Evolutionary conservation across 2,113 vertebrate species (phyloP), one percentile per base, ranked within the genome.

Genomic region (Porphyrio hochstetteri): DNA sequence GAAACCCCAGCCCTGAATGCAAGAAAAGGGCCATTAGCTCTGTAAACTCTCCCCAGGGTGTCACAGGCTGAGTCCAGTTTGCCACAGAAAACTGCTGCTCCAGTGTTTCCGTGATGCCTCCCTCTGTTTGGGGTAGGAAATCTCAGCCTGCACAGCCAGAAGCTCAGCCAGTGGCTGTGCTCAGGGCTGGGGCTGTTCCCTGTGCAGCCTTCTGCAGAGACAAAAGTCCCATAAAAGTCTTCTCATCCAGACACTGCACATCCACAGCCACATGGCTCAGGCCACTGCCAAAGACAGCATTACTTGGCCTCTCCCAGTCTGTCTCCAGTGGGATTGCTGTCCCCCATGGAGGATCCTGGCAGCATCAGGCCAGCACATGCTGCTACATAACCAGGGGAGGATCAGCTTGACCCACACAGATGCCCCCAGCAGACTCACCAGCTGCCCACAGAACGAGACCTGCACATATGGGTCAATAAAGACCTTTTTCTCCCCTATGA

Each of bases 381-480:
- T 60, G 31, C 14, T 5, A 3, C 52, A 23, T 28, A 56, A n/a
- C 16, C 59, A 75, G 36, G 15, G 44, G 29, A 68, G 28, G 68
- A 55, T 15, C 36, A 35, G n/a, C 28, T n/a, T 20, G 19, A 68
- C 42, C 63, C 48, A 42, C 1, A 0, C 44, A 78, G 36, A 28
- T 20, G 24, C 25, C 19, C 24, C 10, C 4, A 0, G 23, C 33
- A 96, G 40, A 85, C 96, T 91, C 89, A 99, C 99, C 99, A 99
- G 98, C 82, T 99, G 99, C 42, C 99, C 99, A 40, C 99, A 98
- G 67, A 99, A 99, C 6, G 97, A 98, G 83, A 99, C 98, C 56
- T 98, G 97, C 42, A 99, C 98, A 0, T 99, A 99, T 2, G 99
- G 98, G 84, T 99, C 98, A 3, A 99, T 97, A 82, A 99, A 99